These are phyloP conservation scores for Oscheius sp. DNA, from an alignment of 2,888 invertebrate genomes.

Conservation along the genomic window DNA sequence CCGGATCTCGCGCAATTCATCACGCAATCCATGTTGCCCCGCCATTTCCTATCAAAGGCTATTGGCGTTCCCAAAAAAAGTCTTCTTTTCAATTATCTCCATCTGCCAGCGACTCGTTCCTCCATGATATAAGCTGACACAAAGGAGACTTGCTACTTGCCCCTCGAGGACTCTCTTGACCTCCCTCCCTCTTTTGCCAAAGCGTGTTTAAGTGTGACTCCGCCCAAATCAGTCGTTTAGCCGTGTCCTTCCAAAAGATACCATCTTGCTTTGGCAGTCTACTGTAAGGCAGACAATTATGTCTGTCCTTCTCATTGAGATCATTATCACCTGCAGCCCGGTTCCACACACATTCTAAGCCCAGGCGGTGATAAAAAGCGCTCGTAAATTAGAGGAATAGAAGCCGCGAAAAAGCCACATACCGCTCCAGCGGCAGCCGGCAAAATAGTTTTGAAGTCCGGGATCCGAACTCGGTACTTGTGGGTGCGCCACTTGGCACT, in stretches of 20 bases:
- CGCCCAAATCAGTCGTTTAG: neutral
- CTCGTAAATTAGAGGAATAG: constrained; percentile 29
- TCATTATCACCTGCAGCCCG: constrained; percentile 29
- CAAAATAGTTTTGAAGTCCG: too few relatives aligned
- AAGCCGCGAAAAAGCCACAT: constrained; percentile 20
- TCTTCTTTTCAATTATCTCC: too few relatives aligned
- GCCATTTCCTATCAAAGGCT: too few relatives aligned
- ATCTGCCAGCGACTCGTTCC: too few relatives aligned
- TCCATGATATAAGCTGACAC: too few relatives aligned
- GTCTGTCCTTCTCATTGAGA: neutral
- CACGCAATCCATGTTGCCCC: too few relatives aligned
- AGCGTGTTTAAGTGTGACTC: neutral
- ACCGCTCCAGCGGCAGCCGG: too few relatives aligned
- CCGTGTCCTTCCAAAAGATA: constrained; percentile 9
- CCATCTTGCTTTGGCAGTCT: neutral
- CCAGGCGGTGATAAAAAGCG: constrained; percentile 26
- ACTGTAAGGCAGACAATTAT: neutral
- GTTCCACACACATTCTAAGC: constrained; percentile 8
- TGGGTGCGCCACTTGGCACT: neutral
- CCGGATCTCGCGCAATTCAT: too few relatives aligned
- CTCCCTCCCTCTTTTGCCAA: neutral
- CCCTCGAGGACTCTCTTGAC: neutral
- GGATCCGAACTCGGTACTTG: neutral
- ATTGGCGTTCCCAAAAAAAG: too few relatives aligned
- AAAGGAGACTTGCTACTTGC: neutral